Evolutionary conservation across 2,797 vertebrate genomes (phyloP).

Genomic region (Brachyrhaphis roseni): DNA sequence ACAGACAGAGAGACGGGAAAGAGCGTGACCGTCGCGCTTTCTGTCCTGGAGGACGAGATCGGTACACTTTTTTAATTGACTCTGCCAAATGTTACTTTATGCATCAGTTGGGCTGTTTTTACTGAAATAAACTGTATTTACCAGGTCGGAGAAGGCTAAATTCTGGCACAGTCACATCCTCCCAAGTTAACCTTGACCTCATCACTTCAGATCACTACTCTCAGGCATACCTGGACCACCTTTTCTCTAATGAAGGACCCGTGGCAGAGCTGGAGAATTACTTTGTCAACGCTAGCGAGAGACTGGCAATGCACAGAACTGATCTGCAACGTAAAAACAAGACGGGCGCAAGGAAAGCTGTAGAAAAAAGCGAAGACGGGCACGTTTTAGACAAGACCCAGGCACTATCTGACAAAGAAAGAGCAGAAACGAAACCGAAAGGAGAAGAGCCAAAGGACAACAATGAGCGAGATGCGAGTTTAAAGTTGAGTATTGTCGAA

Average conservation of each 20-base stretch:
- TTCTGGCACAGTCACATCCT: slow-evolving; percentile 15
- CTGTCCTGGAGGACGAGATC: slow-evolving; percentile 44
- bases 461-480: slow-evolving; percentile 19
- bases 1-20: slow-evolving; percentile 69
- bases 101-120: slow-evolving; percentile 3
- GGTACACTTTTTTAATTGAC: slow-evolving; percentile 32
- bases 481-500: slow-evolving; percentile 63
- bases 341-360: background rate
- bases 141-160: slow-evolving; percentile 48
- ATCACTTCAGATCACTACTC: slow-evolving; percentile 70
- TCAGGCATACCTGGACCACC: slow-evolving; percentile 65
- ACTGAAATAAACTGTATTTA: slow-evolving; percentile 21
- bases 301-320: slow-evolving; percentile 33
- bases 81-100: background rate
- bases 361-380: background rate
- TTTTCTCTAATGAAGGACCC: slow-evolving; percentile 68
- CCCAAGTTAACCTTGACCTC: slow-evolving; percentile 56
- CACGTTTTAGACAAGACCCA: background rate
- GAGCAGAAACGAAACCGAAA: background rate
- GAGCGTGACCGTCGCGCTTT: slow-evolving; percentile 56
- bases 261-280: slow-evolving; percentile 63
- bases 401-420: background rate
- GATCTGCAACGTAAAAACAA: slow-evolving; percentile 15
- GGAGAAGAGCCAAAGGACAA: slow-evolving; percentile 2
- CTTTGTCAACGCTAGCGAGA: slow-evolving; percentile 49